Evolutionary conservation across 2,888 invertebrate species (phyloP), one percentile per base, ranked within the genome.

Genomic region (Cabera pusaria): DNA sequence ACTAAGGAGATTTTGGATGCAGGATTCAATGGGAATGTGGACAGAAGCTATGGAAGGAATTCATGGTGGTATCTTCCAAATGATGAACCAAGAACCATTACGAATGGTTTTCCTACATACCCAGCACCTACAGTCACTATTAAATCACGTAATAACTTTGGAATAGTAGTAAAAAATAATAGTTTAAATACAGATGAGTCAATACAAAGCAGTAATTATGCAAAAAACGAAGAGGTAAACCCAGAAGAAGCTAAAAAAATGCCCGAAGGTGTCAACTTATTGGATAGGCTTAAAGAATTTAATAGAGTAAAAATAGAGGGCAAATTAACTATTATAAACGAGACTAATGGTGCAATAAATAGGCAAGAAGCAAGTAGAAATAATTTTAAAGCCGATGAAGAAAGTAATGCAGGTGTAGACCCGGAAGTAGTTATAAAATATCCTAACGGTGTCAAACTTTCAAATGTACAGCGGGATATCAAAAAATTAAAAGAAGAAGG

Each of bases 261-360:
- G 17, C 54, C 60, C 7, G 44, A 23, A 4, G 48, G 53, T 0
- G 48, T 43, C 5, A 36, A 55, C 3, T 23, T 64, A 5, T 32
- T 68, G 6, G 49, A 61, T 2, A 43, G 42, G 21, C 41, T 72
- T 10, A 59, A 56, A 40, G 53, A 56, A 41, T 12, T 65, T 18
- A 70, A 64, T 21, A 56, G 36, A 40, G 22, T 50, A n/a, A 68
- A 65, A 32, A 56, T 60, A 16, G 32, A 59, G 28, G 34, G 60
- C 2, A 52, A 36, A 6, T 5, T 9, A 6, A 23, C 20, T 9
- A 26, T 11, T 27, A 6, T 17, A 14, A 14, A 14, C 14, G 14
- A 14, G 4, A 14, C 14, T 14, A n/a, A n/a, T n/a, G n/a, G n/a
- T n/a, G n/a, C n/a, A n/a, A n/a, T n/a, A n/a, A n/a, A n/a, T n/a